Percentiles rank a stretch among this genome's conserved stretches.
phyloP scores from a whole-genome alignment of 2,113 vertebrate genomes.

The Pampusana beccarii region DNA sequence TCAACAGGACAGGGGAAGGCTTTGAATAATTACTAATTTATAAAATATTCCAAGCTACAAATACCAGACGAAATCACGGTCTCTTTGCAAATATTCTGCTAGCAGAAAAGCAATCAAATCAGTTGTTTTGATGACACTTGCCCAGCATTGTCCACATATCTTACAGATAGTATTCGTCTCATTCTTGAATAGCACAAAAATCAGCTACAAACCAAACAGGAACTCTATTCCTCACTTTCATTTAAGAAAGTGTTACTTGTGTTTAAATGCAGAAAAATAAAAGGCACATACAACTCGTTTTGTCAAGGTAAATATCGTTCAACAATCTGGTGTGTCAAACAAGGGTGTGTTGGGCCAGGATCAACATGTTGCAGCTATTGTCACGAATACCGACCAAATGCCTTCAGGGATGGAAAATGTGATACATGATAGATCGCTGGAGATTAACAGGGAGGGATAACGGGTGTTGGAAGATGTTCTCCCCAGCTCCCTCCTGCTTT shows the following conservation, averaged over 20 bases:
- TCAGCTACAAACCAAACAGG: background rate
- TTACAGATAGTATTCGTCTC: background rate
- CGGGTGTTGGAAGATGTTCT: background rate
- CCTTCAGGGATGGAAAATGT: slow-evolving; percentile 26
- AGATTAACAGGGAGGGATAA: slow-evolving; percentile 14
- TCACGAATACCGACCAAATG: slow-evolving; percentile 30
- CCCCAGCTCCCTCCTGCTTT: background rate
- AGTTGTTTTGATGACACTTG: background rate
- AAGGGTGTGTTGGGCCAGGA: background rate
- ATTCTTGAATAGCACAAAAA: background rate
- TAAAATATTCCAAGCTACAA: background rate
- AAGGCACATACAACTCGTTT: background rate
- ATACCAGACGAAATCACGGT: background rate
- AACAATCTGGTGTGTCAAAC: slow-evolving; percentile 7
- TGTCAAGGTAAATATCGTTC: slow-evolving; percentile 33
- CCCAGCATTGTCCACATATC: background rate
- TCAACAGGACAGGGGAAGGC: background rate
- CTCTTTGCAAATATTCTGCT: background rate
- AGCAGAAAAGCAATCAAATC: background rate
- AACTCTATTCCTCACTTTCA: background rate
- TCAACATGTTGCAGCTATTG: slow-evolving; percentile 25
- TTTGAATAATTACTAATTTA: background rate
- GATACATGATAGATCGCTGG: slow-evolving; percentile 4
- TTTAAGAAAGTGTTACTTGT: background rate
- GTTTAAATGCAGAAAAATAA: background rate